phyloP scores from a whole-genome alignment of 1,140 invertebrate species.

The Drosophila navojoa region DNA sequence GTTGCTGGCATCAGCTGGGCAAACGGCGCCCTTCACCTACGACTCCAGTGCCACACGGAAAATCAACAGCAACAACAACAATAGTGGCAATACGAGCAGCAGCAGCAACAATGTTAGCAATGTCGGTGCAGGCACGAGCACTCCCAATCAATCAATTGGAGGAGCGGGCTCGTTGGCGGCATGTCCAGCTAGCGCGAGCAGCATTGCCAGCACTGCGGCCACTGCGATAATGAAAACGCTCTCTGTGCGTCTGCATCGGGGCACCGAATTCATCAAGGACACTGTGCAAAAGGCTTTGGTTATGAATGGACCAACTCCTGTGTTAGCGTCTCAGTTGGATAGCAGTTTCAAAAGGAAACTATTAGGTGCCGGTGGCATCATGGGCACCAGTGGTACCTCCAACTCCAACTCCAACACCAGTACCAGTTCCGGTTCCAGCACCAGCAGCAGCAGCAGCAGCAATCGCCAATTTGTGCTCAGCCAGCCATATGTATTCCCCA shows the following conservation, averaged over 20 bases:
- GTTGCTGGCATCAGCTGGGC: constrained; percentile 69
- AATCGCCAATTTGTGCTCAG: constrained; percentile 14
- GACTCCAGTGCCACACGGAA: constrained; percentile 43
- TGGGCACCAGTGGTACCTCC: constrained; percentile 27
- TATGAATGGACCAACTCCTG: constrained; percentile 59
- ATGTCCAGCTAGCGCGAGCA: constrained; percentile 41
- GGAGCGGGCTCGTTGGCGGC: constrained; percentile 39
- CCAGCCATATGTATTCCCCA: constrained; percentile 44
- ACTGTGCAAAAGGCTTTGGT: constrained; percentile 83
- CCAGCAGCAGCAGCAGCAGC: constrained; percentile 11
- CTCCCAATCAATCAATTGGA: constrained; percentile 32
- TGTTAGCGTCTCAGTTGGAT: constrained; percentile 10
- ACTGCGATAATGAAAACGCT: constrained; percentile 79
- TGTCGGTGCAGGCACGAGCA: constrained; percentile 67
- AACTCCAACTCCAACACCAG: constrained; percentile 13
- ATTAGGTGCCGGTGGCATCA: constrained; percentile 55
- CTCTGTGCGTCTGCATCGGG: constrained; percentile 84
- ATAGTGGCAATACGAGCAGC: constrained; percentile 14
- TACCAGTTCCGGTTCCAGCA: constrained; percentile 22
- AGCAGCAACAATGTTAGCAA: constrained; percentile 39
- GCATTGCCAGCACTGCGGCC: constrained; percentile 52
- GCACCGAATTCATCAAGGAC: constrained; percentile 85
- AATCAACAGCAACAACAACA: constrained; percentile 45
- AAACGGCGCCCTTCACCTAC: constrained; percentile 60
- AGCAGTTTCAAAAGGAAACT: constrained; percentile 54